Evolutionary conservation across 1,140 invertebrate genomes (phyloP), one percentile per base, ranked within the genome.

Genomic region (Neodiprion fabricii): DNA sequence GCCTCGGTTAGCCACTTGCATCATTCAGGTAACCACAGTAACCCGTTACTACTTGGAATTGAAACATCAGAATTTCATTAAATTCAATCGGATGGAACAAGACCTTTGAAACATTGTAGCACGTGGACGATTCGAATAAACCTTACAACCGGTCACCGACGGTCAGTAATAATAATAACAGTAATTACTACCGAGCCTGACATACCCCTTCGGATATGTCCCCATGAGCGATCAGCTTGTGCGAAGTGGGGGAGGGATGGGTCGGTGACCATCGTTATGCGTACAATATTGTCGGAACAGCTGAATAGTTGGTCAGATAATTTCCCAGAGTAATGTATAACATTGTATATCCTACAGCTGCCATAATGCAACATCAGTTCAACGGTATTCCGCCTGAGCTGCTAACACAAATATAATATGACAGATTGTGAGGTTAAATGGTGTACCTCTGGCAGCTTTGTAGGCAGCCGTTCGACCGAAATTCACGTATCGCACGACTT

Each of bases 401-500:
- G 79, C 77, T 82, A 84, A 81, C 83, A 81, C 83, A 84, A 84
- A 85, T 82, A 82, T 80, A 83, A 82, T 83, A 75, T 76, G 82
- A 82, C 28, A 40, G 28, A 40, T 40, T 40, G 79, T 82, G 84
- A 85, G 82, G 83, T 82, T 79, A 80, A 79, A 40, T 40, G 28
- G 28, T 40, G 5, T 40, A 40, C 28, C 28, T 40, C 76, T 75
- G 77, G 78, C 77, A 79, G 83, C 82, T 85, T 85, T 84, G 82
- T 82, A 79, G 78, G 78, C 79, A 72, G 75, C 74, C 72, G 81
- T 77, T 79, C 77, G 78, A 77, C 75, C 73, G 82, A 80, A 85
- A 85, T 85, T 85, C 82, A 84, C 81, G 81, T 74, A 75, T 73
- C 69, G 79, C 79, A 78, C 82, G 81, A 84, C 81, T 79, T 81